Evolutionary conservation across 1,140 invertebrate genomes (phyloP), one percentile per base, ranked within the genome.

Genomic region (Drosophila repletoides): DNA sequence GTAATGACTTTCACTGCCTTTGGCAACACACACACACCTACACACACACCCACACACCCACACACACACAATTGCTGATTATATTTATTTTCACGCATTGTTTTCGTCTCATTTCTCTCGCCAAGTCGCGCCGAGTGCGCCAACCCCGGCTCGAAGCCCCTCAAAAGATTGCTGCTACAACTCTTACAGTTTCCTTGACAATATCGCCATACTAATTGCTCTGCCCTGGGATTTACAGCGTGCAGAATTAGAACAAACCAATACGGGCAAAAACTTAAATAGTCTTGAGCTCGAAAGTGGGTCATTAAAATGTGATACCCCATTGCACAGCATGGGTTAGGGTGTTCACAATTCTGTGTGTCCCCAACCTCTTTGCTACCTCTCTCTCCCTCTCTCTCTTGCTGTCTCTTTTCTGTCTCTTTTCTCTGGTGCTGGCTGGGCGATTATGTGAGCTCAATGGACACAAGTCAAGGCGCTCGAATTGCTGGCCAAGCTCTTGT

Each of bases 221-320:
- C 45, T 66, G 66, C 48, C 53, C 71, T 67, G 80, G 79, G 79
- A 83, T 76, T 84, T 84, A 34, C 66, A 46, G 46, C n/a, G 52
- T 51, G 45, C 53, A 15, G 75, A 84, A 84, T 84, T 84, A 86
- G 81, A 53, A 46, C 80, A 80, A 86, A 86, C 67, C 76, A 75
- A 79, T 79, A 79, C 71, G 53, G 60, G 67, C 53, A 69, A 43
- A n/a, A 66, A 79, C 61, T 80, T 80, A 86, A 80, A 86, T 41
- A 87, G 75, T 86, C 80, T 86, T 80, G 71, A 76, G 80, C 64
- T 19, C 38, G 34, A 74, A 87, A 87, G 80, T 86, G 68, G 80
- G 80, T 87, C 80, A 86, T 86, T 86, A 86, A 86, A 86, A 86
- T 73, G 74, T 64, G 75, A 86, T 86, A 80, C 80, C 63, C 52